Base-by-base conservation (phyloP, 2,888 invertebrate genomes). In the Nomada goodeniana region DNA sequence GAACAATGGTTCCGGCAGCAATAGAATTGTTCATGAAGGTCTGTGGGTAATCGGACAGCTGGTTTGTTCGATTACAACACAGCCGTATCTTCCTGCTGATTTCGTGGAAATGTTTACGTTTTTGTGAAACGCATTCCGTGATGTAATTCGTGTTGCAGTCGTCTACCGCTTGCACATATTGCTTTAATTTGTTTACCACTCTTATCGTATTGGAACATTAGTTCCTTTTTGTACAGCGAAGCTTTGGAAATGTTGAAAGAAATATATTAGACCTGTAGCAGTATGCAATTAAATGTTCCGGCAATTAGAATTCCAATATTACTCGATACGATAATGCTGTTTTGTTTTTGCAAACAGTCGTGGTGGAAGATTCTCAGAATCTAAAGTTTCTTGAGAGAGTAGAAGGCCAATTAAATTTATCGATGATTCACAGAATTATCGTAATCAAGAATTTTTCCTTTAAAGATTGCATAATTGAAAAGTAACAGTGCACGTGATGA, bases 131-230 rank as follows among this genome's bases (percentile, higher is more conserved):
- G 18, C 5, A 23, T 42, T 23, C 4, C 20, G 23, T 74, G 81
- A 82, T 47, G 52, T 59, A 64, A 73, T 47, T 53, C 13, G 26
- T 36, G 44, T 57, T 55, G 36, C 42, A 61, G 23, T 23, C 23
- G 42, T 52, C 2, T 52, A 50, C 42, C 18, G 10, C n/a, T 29
- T 50, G 53, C 53, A 61, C 55, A 15, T 72, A 72, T 64, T 53
- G 23, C 26, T 26, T 20, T 13, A 68, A 52, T 57, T 82, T 76
- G 55, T 52, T 63, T 53, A 71, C 11, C 11, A 53, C 20, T 57
- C 42, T 82, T 82, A 81, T 81, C 74, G 10, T 20, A 29, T 13
- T 29, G 11, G 61, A 26, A 13, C 42, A 42, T 47, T 29, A 15
- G 47, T 52, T 55, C 42, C 44, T 11, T 11, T 10, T 23, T 13